Evolutionary conservation across 2,888 invertebrate genomes (phyloP), one percentile per base, ranked within the genome.

Genomic region (Frankliniella intonsa): DNA sequence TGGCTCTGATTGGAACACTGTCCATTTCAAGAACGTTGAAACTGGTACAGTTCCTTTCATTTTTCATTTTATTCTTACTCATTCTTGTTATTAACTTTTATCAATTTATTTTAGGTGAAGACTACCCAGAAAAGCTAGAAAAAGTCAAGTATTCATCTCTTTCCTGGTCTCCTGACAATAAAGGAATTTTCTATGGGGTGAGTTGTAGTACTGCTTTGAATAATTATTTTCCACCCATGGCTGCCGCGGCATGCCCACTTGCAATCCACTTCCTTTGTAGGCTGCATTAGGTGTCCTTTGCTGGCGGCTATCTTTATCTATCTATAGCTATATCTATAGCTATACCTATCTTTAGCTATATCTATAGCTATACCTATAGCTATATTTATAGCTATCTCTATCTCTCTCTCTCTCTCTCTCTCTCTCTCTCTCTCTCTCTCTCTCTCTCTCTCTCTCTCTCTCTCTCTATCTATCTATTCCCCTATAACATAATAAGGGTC

Each of bases 1-100:
- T 88, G 99, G 99, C 0, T 98, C 98, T 1, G 99, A 99, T 88
- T 99, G 99, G 99, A 92, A 94, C 84, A 96, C 95, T 81, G 95
- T 99, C 86, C 93, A 94, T 86, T 92, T 96, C 85, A 93, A 93
- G 85, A 91, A 94, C 89, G 93, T 94, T 0, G 91, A 90, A 83
- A 93, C 93, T 86, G 93, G 93, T 92, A 87, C 2, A 38, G 38
- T 38, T 5, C 38, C 38, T 5, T 38, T 82, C 84, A 62, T 81
- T 69, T 22, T 83, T 80, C 69, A 81, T 84, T 83, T 80, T 76
- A 62, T 82, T 81, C 83, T 19, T 80, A 76, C 19, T 76, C 80
- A 83, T 14, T 69, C 25, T 79, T 69, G 80, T 25, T 27, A 81
- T 25, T 79, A 50, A 81, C 14, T 19, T 80, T 0, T 25, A 82